These are phyloP conservation scores for Nymphalis io DNA, from an alignment of 1,140 invertebrate species.

Conservation along the genomic window DNA sequence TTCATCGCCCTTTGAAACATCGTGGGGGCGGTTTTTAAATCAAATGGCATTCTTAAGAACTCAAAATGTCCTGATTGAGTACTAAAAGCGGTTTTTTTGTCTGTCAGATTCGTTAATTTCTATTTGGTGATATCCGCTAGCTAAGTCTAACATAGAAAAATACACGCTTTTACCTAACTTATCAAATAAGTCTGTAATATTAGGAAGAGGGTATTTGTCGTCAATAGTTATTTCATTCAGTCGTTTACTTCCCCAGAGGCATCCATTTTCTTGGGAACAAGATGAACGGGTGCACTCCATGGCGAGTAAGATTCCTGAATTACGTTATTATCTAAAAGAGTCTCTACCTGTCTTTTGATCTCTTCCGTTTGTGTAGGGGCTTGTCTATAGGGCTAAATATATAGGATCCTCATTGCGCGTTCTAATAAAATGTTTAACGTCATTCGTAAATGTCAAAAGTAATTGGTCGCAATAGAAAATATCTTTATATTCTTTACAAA, in stretches of 20 bases:
- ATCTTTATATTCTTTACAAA: too few species aligned
- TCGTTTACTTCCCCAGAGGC: too few species aligned
- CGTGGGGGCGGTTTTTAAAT: too few species aligned
- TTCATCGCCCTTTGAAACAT: too few species aligned
- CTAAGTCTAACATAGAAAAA: not conserved
- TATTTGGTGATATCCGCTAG: not conserved
- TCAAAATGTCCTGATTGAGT: not conserved
- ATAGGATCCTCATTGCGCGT: not conserved
- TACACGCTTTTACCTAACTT: too few species aligned
- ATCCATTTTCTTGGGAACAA: too few species aligned
- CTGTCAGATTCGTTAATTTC: not conserved
- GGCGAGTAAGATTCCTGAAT: not conserved
- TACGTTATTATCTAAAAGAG: not conserved
- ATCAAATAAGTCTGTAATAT: too few species aligned
- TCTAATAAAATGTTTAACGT: too few species aligned
- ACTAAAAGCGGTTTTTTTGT: not conserved
- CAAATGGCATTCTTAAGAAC: not conserved
- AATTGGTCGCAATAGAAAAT: too few species aligned
- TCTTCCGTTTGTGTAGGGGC: too few species aligned
- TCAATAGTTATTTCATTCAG: too few species aligned
- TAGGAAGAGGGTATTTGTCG: too few species aligned
- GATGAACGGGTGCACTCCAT: not conserved
- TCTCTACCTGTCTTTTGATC: not conserved
- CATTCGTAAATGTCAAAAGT: not conserved
- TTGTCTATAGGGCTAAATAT: not conserved